Percentiles rank a stretch among this genome's conserved stretches.
These are phyloP conservation scores for Caenorhabditis uteleia DNA, from an alignment of 2,888 invertebrate species.

Conservation along the genomic window DNA sequence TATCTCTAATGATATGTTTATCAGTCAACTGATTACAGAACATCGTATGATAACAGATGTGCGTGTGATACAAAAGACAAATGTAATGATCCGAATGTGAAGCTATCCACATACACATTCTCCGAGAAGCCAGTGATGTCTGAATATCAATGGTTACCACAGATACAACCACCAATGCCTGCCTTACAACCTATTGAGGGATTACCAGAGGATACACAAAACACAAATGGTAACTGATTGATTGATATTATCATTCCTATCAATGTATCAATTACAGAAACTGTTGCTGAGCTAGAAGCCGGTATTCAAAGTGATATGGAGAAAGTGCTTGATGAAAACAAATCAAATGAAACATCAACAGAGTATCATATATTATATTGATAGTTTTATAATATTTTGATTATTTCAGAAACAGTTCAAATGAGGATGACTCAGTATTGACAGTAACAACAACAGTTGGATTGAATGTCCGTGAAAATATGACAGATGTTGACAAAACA, in stretches of 20 bases:
- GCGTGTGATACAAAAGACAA: slow-evolving; percentile 35
- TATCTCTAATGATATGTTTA: not conserved
- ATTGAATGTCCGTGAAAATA: slow-evolving; percentile 24
- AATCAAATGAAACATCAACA: not conserved
- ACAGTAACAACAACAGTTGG: slow-evolving; percentile 30
- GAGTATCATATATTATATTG: not conserved
- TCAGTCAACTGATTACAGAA: slow-evolving; percentile 19
- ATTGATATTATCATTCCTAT: not conserved
- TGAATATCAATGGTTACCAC: slow-evolving; percentile 42
- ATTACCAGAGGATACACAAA: no score
- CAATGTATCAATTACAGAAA: not conserved
- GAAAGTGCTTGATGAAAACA: not conserved
- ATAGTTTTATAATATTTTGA: not conserved
- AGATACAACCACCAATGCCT: slow-evolving; percentile 39
- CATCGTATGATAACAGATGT: slow-evolving; percentile 27
- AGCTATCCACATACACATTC: slow-evolving; percentile 31
- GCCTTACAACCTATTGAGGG: no score
- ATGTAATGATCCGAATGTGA: slow-evolving; percentile 41
- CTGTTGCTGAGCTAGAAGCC: not conserved
- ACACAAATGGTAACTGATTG: no score
- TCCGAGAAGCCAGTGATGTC: slow-evolving; percentile 28
- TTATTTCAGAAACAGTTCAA: no score
- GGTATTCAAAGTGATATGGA: not conserved
- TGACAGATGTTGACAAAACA: not conserved
- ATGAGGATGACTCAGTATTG: slow-evolving; percentile 17